Evolutionary conservation across 2,888 invertebrate genomes (phyloP), one percentile per base, ranked within the genome.

Genomic region (Oligia fasciuncula): DNA sequence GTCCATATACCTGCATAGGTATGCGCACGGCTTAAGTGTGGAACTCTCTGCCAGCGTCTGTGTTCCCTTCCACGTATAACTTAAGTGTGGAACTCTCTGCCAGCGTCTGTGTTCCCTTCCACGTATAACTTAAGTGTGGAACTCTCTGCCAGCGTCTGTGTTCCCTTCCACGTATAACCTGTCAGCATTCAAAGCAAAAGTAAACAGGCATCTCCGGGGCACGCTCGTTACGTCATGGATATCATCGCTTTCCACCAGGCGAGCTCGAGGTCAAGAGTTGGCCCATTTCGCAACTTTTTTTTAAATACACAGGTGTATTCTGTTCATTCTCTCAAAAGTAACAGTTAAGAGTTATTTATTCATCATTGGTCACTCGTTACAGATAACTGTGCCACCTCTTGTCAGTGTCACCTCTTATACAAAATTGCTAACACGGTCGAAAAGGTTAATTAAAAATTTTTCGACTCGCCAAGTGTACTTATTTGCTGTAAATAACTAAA

Each of bases 401-500:
- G 5, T 40, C 40, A 73, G 19, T n/a, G 23, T 63, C 46, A 60
- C 13, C 23, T 60, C n/a, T 11, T 14, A 40, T 51, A 17, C 29
- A 65, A 51, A 51, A 74, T 11, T 65, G 6, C 5, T 17, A 23
- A 23, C 9, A 6, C 9, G 2, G 14, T 49, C 60, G 4, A 43
- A 54, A 77, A 67, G 13, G 8, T 46, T 29, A 78, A 43, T 29
- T 17, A n/a, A 54, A 29, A 0, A 35, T 23, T 4, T 43, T 43
- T 43, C 43, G 17, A 14, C 14, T 40, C 19, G n/a, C n/a, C 17
- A 49, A 43, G 51, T 60, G 6, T 43, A 29, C 29, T 29, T 29
- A 60, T 80, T 51, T 63, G 19, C 40, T 19, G 49, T 69, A 63
- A 80, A 74, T 49, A 51, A 19, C 23, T 65, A 63, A 74, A 62